These are phyloP conservation scores for Cancer borealis DNA, from an alignment of 2,888 invertebrate species.

Conservation along the genomic window DNA sequence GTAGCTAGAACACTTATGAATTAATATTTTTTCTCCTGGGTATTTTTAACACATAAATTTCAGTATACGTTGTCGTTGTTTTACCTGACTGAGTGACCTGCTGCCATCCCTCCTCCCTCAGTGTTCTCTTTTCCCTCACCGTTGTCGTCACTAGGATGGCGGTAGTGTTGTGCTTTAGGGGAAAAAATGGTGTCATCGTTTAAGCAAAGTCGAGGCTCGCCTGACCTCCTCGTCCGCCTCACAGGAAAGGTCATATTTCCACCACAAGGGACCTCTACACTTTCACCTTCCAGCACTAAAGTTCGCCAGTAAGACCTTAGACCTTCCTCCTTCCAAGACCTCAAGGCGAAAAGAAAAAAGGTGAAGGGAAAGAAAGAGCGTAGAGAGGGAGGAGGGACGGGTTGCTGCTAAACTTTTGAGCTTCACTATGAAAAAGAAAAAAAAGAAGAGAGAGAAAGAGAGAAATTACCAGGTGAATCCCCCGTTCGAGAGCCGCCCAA, in stretches of 20 bases:
- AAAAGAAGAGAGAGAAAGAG: background rate
- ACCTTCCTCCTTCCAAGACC: conserved; percentile 16
- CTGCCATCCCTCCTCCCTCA: background rate
- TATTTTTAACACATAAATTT: no score
- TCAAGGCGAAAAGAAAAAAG: background rate
- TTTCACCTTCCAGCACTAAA: conserved; percentile 20
- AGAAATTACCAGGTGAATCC: conserved; percentile 10
- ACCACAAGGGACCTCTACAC: conserved; percentile 10
- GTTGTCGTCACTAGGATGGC: background rate
- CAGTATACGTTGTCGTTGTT: background rate
- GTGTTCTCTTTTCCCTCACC: background rate
- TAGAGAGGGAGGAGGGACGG: background rate
- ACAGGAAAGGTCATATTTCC: conserved; percentile 10
- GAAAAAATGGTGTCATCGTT: conserved; percentile 20
- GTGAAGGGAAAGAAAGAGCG: background rate
- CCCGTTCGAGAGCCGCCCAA: background rate
- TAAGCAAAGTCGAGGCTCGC: background rate
- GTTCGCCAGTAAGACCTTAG: conserved; percentile 20
- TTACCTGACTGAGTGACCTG: background rate
- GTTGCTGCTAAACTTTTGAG: background rate
- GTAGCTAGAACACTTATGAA: no score
- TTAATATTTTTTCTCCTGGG: no score
- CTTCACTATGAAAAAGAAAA: conserved; percentile 6
- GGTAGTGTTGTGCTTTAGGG: background rate
- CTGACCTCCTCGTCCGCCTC: background rate